These are phyloP conservation scores for Ochotona princeps DNA, from an alignment of 2,113 vertebrate species.

Conservation along the genomic window DNA sequence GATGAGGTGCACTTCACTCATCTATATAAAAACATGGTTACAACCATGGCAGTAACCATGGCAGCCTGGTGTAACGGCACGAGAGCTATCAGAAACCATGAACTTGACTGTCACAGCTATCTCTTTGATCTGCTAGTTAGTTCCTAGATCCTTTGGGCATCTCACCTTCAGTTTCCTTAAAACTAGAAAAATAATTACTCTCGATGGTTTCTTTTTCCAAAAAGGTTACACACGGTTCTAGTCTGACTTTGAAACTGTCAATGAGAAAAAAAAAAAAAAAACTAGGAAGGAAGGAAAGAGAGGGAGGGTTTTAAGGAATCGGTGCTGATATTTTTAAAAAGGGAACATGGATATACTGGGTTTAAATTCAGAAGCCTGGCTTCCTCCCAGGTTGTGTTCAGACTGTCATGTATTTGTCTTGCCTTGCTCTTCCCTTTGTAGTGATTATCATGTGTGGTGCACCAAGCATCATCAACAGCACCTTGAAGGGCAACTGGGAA, in stretches of 20 bases:
- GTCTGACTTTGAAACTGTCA: not conserved
- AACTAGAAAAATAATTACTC: not conserved
- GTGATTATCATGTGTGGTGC: constrained; percentile 93
- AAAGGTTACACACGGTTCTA: not conserved
- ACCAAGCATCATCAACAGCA: constrained; percentile 71
- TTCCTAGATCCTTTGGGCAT: not conserved
- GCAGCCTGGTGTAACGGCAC: not conserved
- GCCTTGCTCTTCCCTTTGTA: constrained; percentile 78
- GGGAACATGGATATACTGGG: not conserved
- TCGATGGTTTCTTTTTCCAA: not conserved
- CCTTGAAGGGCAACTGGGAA: constrained; percentile 68
- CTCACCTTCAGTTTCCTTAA: not conserved
- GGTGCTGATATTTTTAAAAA: not conserved
- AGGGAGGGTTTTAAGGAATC: not conserved
- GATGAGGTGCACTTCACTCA: not conserved
- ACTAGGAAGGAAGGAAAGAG: not conserved
- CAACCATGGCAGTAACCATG: too few relatives aligned
- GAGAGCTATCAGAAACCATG: not conserved
- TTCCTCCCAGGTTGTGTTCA: not conserved
- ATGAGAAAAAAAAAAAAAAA: not conserved
- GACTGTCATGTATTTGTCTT: not conserved
- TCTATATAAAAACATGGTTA: not conserved
- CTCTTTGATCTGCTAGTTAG: not conserved
- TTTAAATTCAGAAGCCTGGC: not conserved
- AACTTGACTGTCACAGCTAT: not conserved